These are phyloP conservation scores for Aptenodytes patagonicus DNA, from an alignment of 2,113 vertebrate genomes.

Conservation along the genomic window DNA sequence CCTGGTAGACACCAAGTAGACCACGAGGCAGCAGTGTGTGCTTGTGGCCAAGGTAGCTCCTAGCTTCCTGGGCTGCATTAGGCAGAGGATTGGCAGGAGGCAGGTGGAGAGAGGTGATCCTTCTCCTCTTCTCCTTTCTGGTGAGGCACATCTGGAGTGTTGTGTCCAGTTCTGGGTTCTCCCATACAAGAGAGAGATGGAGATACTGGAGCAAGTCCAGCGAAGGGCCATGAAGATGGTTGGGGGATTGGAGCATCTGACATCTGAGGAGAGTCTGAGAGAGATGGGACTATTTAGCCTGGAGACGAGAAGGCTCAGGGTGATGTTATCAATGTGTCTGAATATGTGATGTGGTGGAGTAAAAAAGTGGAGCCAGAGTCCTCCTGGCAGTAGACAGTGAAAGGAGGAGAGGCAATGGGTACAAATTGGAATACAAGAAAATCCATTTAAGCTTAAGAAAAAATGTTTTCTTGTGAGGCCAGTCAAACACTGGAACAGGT, in stretches of 20 bases:
- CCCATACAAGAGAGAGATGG: rapidly evolving
- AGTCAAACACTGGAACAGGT: background rate
- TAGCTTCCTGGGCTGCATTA: background rate
- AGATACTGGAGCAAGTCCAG: background rate
- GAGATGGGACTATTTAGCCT: background rate
- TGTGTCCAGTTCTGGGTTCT: background rate
- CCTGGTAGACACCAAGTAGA: background rate
- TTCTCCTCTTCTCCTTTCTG: background rate
- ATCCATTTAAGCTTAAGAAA: background rate
- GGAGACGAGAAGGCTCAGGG: background rate
- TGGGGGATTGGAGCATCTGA: background rate
- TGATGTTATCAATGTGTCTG: background rate
- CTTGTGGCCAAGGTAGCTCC: background rate
- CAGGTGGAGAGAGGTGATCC: background rate
- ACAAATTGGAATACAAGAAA: background rate
- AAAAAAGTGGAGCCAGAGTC: background rate
- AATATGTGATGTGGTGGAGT: background rate
- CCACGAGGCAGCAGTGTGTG: rapidly evolving
- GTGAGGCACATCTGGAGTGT: background rate
- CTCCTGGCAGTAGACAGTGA: background rate
- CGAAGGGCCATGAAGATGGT: rapidly evolving
- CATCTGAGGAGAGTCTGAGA: background rate
- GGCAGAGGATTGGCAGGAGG: background rate
- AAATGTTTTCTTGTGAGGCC: background rate
- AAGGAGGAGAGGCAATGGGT: background rate